Evolutionary conservation across 2,113 vertebrate genomes (phyloP).

Genomic region (Ceuthmochares aereus): DNA sequence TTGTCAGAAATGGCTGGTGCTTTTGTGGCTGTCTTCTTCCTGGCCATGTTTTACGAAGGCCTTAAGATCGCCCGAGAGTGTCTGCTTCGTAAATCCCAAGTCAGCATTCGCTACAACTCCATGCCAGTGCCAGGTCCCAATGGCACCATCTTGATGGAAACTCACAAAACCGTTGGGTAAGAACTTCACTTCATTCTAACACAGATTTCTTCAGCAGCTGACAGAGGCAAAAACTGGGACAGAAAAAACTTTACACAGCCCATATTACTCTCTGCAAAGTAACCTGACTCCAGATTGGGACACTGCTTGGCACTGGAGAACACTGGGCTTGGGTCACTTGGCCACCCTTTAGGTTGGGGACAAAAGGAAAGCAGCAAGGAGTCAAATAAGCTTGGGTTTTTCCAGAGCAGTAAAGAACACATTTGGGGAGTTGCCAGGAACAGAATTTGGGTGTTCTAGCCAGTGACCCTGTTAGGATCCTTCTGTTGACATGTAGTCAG

Average conservation of each 20-base stretch:
- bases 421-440: neutral
- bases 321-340: neutral
- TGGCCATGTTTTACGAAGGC: slow-evolving; percentile 94
- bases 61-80: slow-evolving; percentile 93
- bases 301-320: neutral
- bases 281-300: neutral
- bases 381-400: neutral
- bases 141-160: slow-evolving; percentile 95
- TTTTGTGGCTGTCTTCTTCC: slow-evolving; percentile 91
- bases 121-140: slow-evolving; percentile 96
- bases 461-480: neutral
- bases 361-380: neutral
- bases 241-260: neutral
- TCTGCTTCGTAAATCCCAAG: slow-evolving; percentile 92
- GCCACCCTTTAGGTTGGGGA: neutral
- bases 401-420: neutral
- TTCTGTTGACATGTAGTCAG: neutral
- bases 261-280: neutral
- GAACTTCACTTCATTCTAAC: neutral
- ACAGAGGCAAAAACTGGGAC: neutral
- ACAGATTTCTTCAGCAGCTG: neutral
- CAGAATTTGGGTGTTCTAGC: neutral
- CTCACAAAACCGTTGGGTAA: slow-evolving; percentile 98
- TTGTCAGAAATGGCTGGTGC: slow-evolving; percentile 93
- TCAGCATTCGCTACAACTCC: slow-evolving; percentile 98